A percentile compares a stretch with the other conserved stretches of the same genome.
Evolutionary conservation across 1,140 invertebrate species (phyloP).

Genomic region (Nasonia giraulti): DNA sequence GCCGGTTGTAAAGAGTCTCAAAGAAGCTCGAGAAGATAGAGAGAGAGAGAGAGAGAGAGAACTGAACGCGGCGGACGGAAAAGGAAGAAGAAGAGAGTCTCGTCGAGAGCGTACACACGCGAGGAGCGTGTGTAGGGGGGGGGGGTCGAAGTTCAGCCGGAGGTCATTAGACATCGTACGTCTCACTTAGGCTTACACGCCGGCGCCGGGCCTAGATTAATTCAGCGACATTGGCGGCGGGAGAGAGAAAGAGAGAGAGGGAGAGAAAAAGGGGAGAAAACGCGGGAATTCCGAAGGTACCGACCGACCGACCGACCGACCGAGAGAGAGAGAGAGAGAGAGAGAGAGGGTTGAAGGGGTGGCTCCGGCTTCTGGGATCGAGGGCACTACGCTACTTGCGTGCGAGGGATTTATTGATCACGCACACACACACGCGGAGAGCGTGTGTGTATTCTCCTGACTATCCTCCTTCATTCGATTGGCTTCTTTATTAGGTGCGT

Average conservation of each 20-base stretch:
- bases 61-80: not conserved
- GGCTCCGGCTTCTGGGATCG: not conserved
- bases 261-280: conserved; percentile 16
- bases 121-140: no score
- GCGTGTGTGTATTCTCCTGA: not conserved
- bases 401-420: conserved; percentile 49
- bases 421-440: not conserved
- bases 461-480: not conserved
- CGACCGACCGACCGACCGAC: not conserved
- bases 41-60: not conserved
- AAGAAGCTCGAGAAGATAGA: not conserved
- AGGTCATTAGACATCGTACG: conserved; percentile 44
- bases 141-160: not conserved
- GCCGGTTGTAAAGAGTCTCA: not conserved
- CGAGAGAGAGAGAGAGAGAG: no score
- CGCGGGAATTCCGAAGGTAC: not conserved
- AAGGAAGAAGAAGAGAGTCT: not conserved
- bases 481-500: conserved; percentile 34
- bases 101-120: not conserved
- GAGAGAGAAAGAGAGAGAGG: no score
- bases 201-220: conserved; percentile 36
- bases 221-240: conserved; percentile 37
- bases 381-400: conserved; percentile 29
- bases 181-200: conserved; percentile 34
- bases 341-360: not conserved